These are phyloP conservation scores for Acropora yongei DNA, from an alignment of 64 coral and sea anemone genomes.

Conservation along the genomic window DNA sequence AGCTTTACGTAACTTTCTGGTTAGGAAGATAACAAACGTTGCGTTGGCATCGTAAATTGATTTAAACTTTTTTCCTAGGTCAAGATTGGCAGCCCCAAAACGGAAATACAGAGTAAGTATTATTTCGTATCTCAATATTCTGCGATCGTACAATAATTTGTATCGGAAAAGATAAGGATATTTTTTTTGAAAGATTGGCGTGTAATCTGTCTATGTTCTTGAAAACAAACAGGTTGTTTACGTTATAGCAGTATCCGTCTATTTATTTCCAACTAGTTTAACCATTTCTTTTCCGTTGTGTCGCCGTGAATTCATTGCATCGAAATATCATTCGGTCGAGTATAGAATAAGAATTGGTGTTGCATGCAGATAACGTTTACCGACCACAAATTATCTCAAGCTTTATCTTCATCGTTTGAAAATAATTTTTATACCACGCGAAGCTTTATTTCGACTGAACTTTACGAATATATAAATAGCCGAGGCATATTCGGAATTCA, in stretches of 20 bases:
- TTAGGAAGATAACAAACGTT: neutral
- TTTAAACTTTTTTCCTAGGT: constrained; percentile 5
- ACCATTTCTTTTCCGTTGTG: neutral
- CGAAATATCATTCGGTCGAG: neutral
- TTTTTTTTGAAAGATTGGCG: neutral
- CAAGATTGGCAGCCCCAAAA: neutral
- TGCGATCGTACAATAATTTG: neutral
- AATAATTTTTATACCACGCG: too few species aligned
- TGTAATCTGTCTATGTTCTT: neutral
- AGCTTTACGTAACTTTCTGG: constrained; percentile 38
- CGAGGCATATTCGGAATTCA: too few species aligned
- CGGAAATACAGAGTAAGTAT: constrained; percentile 12
- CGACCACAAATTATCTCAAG: too few species aligned
- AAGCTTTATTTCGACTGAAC: too few species aligned
- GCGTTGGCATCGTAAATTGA: neutral
- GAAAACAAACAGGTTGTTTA: neutral
- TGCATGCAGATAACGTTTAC: too few species aligned
- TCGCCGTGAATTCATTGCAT: neutral
- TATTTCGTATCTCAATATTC: neutral
- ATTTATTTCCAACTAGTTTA: neutral
- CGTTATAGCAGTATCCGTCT: neutral
- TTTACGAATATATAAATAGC: too few species aligned
- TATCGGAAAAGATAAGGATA: too few species aligned
- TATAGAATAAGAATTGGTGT: too few species aligned
- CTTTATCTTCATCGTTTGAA: too few species aligned